Base-by-base conservation (phyloP, 2,888 invertebrate genomes). In the Cepaea hortensis region DNA sequence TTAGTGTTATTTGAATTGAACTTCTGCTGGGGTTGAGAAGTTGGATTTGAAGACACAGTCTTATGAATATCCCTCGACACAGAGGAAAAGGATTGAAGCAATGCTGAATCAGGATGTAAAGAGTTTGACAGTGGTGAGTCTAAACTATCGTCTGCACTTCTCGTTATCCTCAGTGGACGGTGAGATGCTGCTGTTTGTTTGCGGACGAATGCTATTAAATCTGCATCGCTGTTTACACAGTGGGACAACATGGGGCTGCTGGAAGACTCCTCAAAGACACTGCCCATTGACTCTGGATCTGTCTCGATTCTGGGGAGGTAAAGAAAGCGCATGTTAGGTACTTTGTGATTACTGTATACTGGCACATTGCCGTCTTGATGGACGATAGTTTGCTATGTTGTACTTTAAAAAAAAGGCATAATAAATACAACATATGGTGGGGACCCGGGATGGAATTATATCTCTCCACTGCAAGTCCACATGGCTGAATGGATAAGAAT, bases 251-350 rank as follows among this genome's bases (percentile, higher is more conserved):
- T 92, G 11, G 92, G 90, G 9, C 89, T 88, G 80, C 91, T 92
- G 18, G 76, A 72, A 77, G 92, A 91, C 81, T 93, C 93, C 68
- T 93, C 93, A 84, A 90, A 93, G 70, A 92, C 89, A 88, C 93
- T 93, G 88, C 93, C 91, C n/a, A 91, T 91, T 3, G 93, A 93
- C 85, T 93, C 93, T 13, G 91, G 91, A 77, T 93, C 93, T 0
- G 90, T 89, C 55, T 93, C 93, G 68, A 92, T 91, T 84, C 93
- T 93, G 90, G 80, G 85, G 18, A 70, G 50, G 81, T 82, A 77
- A 61, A 79, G 75, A 35, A 73, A 5, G 4, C 3, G 13, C 6
- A 76, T 76, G 6, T 50, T 48, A 55, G 55, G 11, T 11, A 55
- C 55, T 55, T 55, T 6, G 11, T 55, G 55, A 55, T 55, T 11